Base-by-base conservation (phyloP, 2,113 vertebrate genomes). In the Lota lota region DNA sequence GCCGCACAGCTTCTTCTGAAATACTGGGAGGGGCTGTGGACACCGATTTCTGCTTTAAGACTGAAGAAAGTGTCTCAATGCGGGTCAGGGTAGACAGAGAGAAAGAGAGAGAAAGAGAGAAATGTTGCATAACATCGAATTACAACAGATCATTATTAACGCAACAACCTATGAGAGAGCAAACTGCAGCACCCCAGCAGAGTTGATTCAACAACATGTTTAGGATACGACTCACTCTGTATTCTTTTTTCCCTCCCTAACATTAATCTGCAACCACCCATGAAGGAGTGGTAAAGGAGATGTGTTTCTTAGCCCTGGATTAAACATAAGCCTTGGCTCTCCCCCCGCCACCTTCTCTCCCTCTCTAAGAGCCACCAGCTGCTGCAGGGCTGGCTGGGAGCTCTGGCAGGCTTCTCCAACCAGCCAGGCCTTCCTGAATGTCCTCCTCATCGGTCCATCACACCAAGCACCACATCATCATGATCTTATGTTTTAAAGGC, bases 391-490 rank as follows among this genome's bases (percentile, higher is more conserved):
- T 68, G 14, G 4, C 22, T 4, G 19, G 20, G 22, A 3, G 15
- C 18, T 20, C 63, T 51, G 40, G 40, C 36, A 50, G 14, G 18
- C 59, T 24, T n/a, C 62, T 11, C 19, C 16, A 17, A 28, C 40
- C 33, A 59, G 61, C 61, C 22, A 70, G 72, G 72, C 74, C 76
- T 91, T 87, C 83, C 84, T 73, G 73, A 69, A 66, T 88, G 71
- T 67, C 65, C 82, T 78, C 73, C 79, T 75, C 56, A 47, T 76
- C 21, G 70, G 63, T 24, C 75, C 64, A 63, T 19, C 28, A 57
- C 71, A 61, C 17, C 40, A 47, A 47, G 40, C 40, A 8, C 8
- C 40, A 47, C 11, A 12, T 14, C 40, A 47, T 14, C 40, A 10
- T 11, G 1, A 47, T 47, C 7, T 14, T 33, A 7, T 4, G n/a